Evolutionary conservation across 2,113 vertebrate species (phyloP), one percentile per base, ranked within the genome.

Genomic region (Solenodon paradoxus): DNA sequence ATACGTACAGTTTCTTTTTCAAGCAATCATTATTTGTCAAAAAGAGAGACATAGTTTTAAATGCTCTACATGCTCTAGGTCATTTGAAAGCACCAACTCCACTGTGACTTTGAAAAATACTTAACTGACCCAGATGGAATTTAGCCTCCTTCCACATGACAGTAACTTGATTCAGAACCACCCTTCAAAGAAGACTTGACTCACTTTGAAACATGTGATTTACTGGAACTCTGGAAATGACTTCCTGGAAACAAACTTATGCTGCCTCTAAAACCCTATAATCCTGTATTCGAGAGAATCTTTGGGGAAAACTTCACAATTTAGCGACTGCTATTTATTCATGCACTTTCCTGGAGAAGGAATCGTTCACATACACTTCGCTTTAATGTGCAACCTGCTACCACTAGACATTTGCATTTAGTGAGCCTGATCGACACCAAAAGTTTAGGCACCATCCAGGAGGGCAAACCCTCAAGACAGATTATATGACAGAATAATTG

Each of bases 141-240:
- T 59, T 30, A 10, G 72, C 61, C 82, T 57, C 61, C 32, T 49
- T 53, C n/a, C 90, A 75, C 26, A 7, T 64, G 95, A 90, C 42
- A 68, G 83, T 28, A 42, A 90, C 49, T 87, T 66, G 16, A 97
- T n/a, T 97, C 93, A 66, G 35, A 96, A 30, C 0, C 4, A 0
- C 40, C 88, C 94, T 61, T 32, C 28, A 74, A 17, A 5, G 7
- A 82, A 61, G 20, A n/a, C 71, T 40, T 96, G 87, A 96, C 66
- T 90, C 79, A 71, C 69, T 57, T 2, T 17, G 38, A 91, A 95
- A 86, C 71, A 94, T 38, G 87, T 2, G 1, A 92, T 38, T 57
- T 82, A 38, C 0, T 84, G 20, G 2, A 16, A 57, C 89, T 95
- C 81, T 53, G 10, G 15, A 80, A 97, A 57, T 4, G 28, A 64